These are phyloP conservation scores for Corvus cornix DNA, from an alignment of 2,113 vertebrate species.

Conservation along the genomic window DNA sequence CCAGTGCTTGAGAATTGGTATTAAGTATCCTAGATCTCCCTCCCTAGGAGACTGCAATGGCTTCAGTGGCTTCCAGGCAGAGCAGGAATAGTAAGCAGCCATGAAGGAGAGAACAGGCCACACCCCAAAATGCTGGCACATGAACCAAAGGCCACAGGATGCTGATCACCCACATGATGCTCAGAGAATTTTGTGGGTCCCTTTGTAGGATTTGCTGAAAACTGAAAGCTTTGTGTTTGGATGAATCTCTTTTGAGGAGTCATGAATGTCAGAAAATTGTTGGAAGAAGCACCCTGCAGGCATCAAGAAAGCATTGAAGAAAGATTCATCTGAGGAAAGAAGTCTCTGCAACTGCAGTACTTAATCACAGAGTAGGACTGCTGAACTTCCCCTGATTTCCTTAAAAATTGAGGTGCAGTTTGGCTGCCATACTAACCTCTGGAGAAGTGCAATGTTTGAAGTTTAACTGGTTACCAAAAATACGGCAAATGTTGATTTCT, in stretches of 20 bases:
- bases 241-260: not conserved
- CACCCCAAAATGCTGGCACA: not conserved
- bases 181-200: not conserved
- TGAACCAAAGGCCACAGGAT: not conserved
- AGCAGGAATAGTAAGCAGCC: not conserved
- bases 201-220: not conserved
- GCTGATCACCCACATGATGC: not conserved
- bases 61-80: not conserved
- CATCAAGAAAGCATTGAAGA: not conserved
- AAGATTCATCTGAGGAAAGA: not conserved
- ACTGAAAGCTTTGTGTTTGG: not conserved
- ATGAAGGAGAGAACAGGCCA: not conserved
- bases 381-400: not conserved
- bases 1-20: accelerated
- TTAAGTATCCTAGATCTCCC: not conserved
- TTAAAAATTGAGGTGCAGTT: not conserved
- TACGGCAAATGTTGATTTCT: not conserved
- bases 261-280: not conserved
- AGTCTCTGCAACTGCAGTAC: not conserved
- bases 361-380: not conserved
- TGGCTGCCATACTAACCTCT: not conserved
- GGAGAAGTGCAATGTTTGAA: not conserved
- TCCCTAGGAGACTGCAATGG: not conserved
- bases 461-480: not conserved
- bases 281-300: not conserved